Conservation (phyloP, 2,888 invertebrate species). For the Aspidiotus destructor region DNA sequence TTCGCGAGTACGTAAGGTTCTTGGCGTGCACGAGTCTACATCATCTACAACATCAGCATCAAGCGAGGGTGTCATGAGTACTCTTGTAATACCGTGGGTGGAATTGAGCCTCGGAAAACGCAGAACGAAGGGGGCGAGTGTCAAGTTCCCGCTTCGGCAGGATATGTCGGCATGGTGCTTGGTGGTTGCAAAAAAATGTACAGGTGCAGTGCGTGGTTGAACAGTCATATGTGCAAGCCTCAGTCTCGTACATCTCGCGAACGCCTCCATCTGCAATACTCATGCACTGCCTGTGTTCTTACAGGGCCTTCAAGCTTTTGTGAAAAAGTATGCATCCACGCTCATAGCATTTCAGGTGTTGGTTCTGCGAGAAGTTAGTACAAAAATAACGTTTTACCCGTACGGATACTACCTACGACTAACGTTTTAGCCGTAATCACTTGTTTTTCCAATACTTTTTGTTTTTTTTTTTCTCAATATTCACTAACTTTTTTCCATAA, state of each 20-base stretch:
- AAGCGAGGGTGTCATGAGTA: background rate
- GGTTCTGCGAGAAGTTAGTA: background rate
- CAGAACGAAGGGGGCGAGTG: background rate
- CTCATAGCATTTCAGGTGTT: background rate
- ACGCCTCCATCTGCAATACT: constrained; percentile 1
- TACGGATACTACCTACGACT: no score
- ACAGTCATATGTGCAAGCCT: no score
- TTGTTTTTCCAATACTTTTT: no score
- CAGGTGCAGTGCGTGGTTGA: no score
- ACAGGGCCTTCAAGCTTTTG: constrained; percentile 1
- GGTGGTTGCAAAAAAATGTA: background rate
- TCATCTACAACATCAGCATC: background rate
- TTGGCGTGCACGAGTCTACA: constrained; percentile 1
- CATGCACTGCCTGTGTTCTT: background rate
- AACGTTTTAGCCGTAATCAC: no score
- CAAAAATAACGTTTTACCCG: no score
- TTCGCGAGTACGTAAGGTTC: background rate
- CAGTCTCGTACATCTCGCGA: background rate
- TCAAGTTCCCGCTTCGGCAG: background rate
- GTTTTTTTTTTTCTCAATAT: no score
- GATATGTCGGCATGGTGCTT: background rate
- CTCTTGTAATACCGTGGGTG: constrained; percentile 2
- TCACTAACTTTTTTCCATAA: no score
- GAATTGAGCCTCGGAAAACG: background rate
- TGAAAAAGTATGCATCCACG: background rate